Evolutionary conservation across 1,140 invertebrate genomes (phyloP), one percentile per base, ranked within the genome.

Genomic region (Physella acuta): DNA sequence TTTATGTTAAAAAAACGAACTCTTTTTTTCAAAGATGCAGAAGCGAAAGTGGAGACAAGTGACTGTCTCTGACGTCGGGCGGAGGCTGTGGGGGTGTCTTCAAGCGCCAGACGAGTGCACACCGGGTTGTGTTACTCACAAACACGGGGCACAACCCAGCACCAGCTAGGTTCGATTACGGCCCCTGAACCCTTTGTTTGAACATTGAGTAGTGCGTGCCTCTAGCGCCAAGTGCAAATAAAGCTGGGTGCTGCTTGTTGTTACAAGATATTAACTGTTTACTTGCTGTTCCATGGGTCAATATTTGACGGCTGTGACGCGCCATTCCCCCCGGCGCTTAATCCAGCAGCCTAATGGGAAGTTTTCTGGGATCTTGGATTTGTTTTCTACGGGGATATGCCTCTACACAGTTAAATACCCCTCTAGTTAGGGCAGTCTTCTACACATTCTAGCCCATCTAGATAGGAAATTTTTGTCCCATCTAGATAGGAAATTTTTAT

Each of bases 181-280:
- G 49, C 14, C 62, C 31, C 44, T 2, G 24, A 51, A 2, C 28
- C 49, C 31, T 31, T 64, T 64, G 62, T 64, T 64, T 53, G 62
- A 2, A 1, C 51, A 20, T 16, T 0, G 16, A 36, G 44, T 52
- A 51, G 62, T 52, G 34, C 49, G 62, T 8, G 62, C 44, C 28
- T 64, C 31, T 28, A 44, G 62, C 62, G 49, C 28, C 39, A 51
- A 33, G 16, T 24, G 28, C 44, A 52, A 64, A 64, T 36, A 64
- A 24, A 16, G 44, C 62, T 31, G 34, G 26, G 26, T 4, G 62
- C 28, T 3, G 49, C 30, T 24, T 64, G 62, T 64, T 64, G 62
- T 64, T 64, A 52, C 62, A 64, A 64, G 62, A 64, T 64, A 64
- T 64, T 64, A 64, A 30, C 62, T 64, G 62, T 64, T 64, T 64